Conservation (phyloP, 1,140 invertebrate genomes). For the Cherax quadricarinatus region DNA sequence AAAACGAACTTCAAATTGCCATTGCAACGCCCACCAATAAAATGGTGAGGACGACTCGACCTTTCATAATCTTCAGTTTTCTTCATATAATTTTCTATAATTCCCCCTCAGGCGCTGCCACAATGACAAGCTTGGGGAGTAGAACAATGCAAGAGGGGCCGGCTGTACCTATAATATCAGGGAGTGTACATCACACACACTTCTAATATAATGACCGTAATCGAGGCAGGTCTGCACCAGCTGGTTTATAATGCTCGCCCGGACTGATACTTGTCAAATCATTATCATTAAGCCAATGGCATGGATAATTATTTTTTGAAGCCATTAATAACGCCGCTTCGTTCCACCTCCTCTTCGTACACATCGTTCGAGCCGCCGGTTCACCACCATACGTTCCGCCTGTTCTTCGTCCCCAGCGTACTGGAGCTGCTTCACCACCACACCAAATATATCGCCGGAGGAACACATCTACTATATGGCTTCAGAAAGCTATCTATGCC, state of each 20-base stretch:
- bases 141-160: background rate
- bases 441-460: too few species aligned
- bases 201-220: slow-evolving; percentile 21
- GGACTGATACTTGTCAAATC: slow-evolving; percentile 43
- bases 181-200: background rate
- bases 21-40: background rate
- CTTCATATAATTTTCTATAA: background rate
- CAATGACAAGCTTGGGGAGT: background rate
- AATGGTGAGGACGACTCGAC: too few species aligned
- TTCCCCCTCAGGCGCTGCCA: background rate
- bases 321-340: background rate
- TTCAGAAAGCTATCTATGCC: too few species aligned
- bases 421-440: too few species aligned
- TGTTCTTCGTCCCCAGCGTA: too few species aligned
- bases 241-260: slow-evolving; percentile 25
- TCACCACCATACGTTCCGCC: too few species aligned
- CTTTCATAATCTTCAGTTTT: background rate
- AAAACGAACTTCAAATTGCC: background rate
- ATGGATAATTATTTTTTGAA: slow-evolving; percentile 32
- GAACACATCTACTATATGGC: too few species aligned
- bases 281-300: slow-evolving; percentile 48
- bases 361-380: background rate
- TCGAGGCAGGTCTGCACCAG: background rate
- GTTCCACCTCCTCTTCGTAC: background rate
- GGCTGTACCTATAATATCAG: slow-evolving; percentile 1